Base-by-base conservation (phyloP, 2,113 vertebrate genomes). In the Phrynocephalus versicolor region DNA sequence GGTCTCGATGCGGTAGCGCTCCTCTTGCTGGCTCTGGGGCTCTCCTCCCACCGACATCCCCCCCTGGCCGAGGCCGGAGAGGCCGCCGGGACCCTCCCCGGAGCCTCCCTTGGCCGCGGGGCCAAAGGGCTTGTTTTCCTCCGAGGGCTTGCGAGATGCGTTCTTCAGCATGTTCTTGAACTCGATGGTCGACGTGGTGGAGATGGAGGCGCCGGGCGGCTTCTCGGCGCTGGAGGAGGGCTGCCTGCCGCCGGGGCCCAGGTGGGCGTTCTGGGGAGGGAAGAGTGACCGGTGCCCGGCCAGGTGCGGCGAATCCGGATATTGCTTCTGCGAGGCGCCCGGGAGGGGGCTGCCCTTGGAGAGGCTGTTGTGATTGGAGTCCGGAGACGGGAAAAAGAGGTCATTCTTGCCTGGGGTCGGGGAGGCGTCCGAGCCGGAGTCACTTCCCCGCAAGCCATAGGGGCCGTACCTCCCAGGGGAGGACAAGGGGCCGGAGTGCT, bases 1-100 rank as follows among this genome's bases (percentile, higher is more conserved):
- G 1, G 98, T 99, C 92, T 99, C 97, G 23, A 99, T 99, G 57
- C 97, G 97, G 90, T 98, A 98, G 86, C 97, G 98, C 91, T 97
- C 97, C 71, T 97, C 97, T 7, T 91, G 94, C 0, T 71, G 90
- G 0, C 87, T 91, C 0, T 89, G 95, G 1, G 88, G 83, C 3
- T 86, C 87, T 0, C 96, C 96, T 0, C 89, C 72, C 21, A 92
- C 84, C 0, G 85, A 16, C 1, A 90, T 23, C 19, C 88, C 93
- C 4, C 93, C 74, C n/a, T 93, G 91, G 19, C 89, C 1, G 6
- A 94, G 92, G 33, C 76, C 2, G 7, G 85, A 89, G 8, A 94
- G 91, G 13, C 30, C 64, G 25, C 76, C 2, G 12, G 85, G 89
- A 8, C 91, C 93, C 3, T 97, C 97, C 0, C 67, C 21, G 0